Conservation (phyloP, 1,140 invertebrate species). For the Oreohelix idahoensis region DNA sequence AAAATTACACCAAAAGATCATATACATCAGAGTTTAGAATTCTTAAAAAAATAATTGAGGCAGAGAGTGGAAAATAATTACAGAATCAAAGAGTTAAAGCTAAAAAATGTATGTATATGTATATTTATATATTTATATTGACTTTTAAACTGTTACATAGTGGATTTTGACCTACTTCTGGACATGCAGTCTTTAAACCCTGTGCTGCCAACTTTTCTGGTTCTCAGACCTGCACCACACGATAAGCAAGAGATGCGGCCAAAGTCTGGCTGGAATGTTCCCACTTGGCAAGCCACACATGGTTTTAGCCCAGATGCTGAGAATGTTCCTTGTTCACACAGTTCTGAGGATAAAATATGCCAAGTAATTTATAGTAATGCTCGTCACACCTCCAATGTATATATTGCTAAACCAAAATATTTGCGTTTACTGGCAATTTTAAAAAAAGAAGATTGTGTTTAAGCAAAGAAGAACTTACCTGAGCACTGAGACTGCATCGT, state of each 20-base stretch:
- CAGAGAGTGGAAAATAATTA: no score
- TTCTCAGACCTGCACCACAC: conserved; percentile 92
- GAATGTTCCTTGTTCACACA: conserved; percentile 92
- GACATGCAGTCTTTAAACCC: conserved; percentile 86
- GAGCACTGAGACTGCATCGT: conserved; percentile 91
- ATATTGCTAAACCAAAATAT: no score
- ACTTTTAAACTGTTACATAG: no score
- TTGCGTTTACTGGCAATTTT: no score
- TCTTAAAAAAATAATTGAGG: no score
- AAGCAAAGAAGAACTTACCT: conserved; percentile 73
- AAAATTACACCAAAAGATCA: no score
- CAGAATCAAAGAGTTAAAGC: no score
- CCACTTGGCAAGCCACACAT: conserved; percentile 92
- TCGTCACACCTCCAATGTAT: no score
- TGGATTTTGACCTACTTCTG: conserved; percentile 48
- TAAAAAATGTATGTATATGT: no score
- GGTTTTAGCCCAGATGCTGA: conserved; percentile 84
- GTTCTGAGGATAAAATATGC: conserved; percentile 75
- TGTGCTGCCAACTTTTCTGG: conserved; percentile 87
- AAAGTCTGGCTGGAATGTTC: conserved; percentile 80
- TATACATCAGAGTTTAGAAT: no score
- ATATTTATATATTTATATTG: no score
- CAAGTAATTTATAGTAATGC: no score
- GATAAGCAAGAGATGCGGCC: conserved; percentile 85
- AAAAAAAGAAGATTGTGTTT: neutral